A percentile compares a stretch with the other conserved stretches of the same genome.
Evolutionary conservation across 2,888 invertebrate species (phyloP).

Genomic region (Salpingus planirostris): DNA sequence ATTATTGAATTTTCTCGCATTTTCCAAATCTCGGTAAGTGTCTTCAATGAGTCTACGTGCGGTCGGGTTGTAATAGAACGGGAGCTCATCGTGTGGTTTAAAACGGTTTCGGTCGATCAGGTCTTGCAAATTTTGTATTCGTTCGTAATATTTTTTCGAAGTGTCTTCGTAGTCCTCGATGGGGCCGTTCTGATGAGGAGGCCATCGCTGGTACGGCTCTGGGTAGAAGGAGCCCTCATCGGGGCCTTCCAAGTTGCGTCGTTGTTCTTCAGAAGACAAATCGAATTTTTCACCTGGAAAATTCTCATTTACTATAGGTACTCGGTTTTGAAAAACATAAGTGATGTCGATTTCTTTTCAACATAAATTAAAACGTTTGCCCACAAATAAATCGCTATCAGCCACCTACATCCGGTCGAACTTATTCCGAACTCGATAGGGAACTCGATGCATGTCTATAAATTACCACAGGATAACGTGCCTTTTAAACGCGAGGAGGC

Average conservation of each 20-base stretch:
- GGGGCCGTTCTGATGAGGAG: constrained; percentile 5
- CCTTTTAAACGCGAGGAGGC: too few species aligned
- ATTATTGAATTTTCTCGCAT: not conserved
- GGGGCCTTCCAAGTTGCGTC: constrained; percentile 11
- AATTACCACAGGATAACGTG: too few species aligned
- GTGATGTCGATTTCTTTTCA: too few species aligned
- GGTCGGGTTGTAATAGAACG: constrained; percentile 15
- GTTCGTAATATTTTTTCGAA: constrained; percentile 5
- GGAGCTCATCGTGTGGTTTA: constrained; percentile 15
- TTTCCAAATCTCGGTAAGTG: constrained; percentile 11
- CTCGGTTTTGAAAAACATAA: too few species aligned
- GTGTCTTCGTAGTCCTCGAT: constrained; percentile 8
- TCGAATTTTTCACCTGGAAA: constrained; percentile 22
- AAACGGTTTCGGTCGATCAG: constrained; percentile 17
- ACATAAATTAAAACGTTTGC: too few species aligned
- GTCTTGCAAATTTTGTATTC: constrained; percentile 14
- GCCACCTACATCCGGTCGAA: too few species aligned
- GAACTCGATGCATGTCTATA: too few species aligned
- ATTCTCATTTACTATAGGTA: too few species aligned
- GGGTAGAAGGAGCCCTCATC: constrained; percentile 9
- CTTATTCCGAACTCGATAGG: too few species aligned
- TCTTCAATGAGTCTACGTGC: too few species aligned
- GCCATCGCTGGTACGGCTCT: constrained; percentile 11
- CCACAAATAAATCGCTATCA: too few species aligned
- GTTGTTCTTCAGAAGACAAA: constrained; percentile 15